phyloP scores from a whole-genome alignment of 2,888 invertebrate genomes.

The Tupiocoris notatus region DNA sequence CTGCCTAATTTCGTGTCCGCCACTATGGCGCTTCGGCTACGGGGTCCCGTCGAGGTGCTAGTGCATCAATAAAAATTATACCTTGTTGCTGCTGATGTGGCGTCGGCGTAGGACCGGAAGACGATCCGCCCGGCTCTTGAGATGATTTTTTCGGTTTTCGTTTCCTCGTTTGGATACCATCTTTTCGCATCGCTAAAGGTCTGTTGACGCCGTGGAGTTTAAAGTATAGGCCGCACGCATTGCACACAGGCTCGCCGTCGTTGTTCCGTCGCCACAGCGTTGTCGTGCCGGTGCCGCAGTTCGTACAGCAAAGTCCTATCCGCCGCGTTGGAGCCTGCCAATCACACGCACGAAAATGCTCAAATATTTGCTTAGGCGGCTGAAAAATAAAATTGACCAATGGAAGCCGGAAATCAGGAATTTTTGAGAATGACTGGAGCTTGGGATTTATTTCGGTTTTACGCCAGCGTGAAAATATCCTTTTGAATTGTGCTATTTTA shows the following conservation, averaged over 20 bases:
- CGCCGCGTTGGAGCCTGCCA: slow-evolving; percentile 60
- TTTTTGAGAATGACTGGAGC: too few relatives aligned
- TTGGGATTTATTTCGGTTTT: too few relatives aligned
- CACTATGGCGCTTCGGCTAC: too few relatives aligned
- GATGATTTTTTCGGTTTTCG: slow-evolving; percentile 78
- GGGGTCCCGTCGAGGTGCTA: too few relatives aligned
- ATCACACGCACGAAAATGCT: too few relatives aligned
- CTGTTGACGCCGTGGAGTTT: slow-evolving; percentile 84
- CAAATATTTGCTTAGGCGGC: too few relatives aligned
- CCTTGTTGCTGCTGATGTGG: slow-evolving; percentile 8
- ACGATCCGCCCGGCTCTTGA: slow-evolving; percentile 50
- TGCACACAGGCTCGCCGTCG: slow-evolving; percentile 96
- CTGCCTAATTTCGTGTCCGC: too few relatives aligned
- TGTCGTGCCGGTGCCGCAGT: slow-evolving; percentile 83
- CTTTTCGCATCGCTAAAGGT: slow-evolving; percentile 97
- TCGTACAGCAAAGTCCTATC: slow-evolving; percentile 54
- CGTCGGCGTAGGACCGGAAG: slow-evolving; percentile 53
- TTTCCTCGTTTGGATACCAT: slow-evolving; percentile 96
- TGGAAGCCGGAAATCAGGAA: too few relatives aligned
- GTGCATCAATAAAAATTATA: too few relatives aligned
- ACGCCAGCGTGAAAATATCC: too few relatives aligned
- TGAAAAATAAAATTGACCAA: too few relatives aligned
- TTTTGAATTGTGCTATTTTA: too few relatives aligned
- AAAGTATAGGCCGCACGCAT: slow-evolving; percentile 76
- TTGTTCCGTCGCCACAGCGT: slow-evolving; percentile 97